These are phyloP conservation scores for Telenomus remus DNA, from an alignment of 1,140 invertebrate species.

Conservation along the genomic window DNA sequence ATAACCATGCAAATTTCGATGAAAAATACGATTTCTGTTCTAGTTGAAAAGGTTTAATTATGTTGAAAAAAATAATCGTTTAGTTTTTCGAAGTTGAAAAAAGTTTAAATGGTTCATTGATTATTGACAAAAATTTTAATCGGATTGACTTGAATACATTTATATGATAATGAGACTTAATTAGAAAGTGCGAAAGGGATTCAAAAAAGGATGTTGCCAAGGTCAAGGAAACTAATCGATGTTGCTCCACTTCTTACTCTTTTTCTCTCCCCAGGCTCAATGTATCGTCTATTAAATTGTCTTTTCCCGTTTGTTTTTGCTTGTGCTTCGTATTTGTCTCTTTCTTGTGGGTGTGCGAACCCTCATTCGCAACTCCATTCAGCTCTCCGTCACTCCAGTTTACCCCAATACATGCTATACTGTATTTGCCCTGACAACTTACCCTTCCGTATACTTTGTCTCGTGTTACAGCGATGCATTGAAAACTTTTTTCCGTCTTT, in stretches of 20 bases:
- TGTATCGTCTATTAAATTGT: constrained; percentile 48
- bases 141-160: too few species aligned
- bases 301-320: constrained; percentile 39
- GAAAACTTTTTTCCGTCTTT: constrained; percentile 11
- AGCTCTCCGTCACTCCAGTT: constrained; percentile 68
- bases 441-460: constrained; percentile 67
- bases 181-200: constrained; percentile 14
- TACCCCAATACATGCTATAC: constrained; percentile 60
- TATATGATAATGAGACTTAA: neutral
- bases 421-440: constrained; percentile 72
- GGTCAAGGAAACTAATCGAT: constrained; percentile 74
- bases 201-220: constrained; percentile 63
- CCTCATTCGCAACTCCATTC: constrained; percentile 69
- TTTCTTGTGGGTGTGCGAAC: constrained; percentile 61
- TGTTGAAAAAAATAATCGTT: too few species aligned
- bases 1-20: too few species aligned
- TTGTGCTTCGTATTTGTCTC: constrained; percentile 45
- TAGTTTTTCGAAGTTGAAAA: too few species aligned
- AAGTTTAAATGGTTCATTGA: too few species aligned
- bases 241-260: constrained; percentile 60
- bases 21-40: too few species aligned
- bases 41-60: too few species aligned
- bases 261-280: constrained; percentile 52
- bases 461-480: constrained; percentile 36
- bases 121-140: too few species aligned